Conservation (phyloP, 2,113 vertebrate genomes). For the Agapornis roseicollis region DNA sequence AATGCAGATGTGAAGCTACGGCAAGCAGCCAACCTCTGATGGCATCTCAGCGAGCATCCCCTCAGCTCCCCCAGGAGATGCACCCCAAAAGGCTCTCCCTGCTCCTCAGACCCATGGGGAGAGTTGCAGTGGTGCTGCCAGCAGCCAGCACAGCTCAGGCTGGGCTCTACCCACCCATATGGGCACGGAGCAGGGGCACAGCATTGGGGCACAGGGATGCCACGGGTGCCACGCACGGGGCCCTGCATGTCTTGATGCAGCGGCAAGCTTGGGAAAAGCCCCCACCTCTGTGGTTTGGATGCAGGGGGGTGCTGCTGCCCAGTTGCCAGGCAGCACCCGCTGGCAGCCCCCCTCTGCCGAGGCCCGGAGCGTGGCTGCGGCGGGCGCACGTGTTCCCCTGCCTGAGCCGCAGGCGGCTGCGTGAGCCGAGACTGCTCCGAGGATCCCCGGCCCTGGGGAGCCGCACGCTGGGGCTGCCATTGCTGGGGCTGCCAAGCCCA, state of each 20-base stretch:
- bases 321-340: constrained; percentile 54
- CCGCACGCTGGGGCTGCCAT: constrained; percentile 10
- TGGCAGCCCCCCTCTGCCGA: neutral
- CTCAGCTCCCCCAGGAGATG: neutral
- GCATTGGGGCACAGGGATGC: neutral
- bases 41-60: neutral
- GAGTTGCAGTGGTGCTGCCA: fast-evolving
- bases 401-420: constrained; percentile 48
- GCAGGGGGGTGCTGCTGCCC: neutral
- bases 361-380: neutral
- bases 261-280: neutral
- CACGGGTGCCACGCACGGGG: fast-evolving
- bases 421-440: constrained; percentile 38
- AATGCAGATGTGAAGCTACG: neutral
- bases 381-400: constrained; percentile 55
- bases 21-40: neutral
- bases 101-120: neutral
- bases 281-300: neutral
- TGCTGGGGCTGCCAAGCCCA: constrained; percentile 53
- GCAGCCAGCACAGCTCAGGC: neutral
- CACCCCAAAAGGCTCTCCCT: neutral
- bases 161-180: neutral
- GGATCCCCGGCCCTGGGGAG: constrained; percentile 52
- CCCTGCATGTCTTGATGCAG: neutral
- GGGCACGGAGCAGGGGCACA: neutral